Evolutionary conservation across 2,113 vertebrate genomes (phyloP), one percentile per base, ranked within the genome.

Genomic region (Galbula dea): DNA sequence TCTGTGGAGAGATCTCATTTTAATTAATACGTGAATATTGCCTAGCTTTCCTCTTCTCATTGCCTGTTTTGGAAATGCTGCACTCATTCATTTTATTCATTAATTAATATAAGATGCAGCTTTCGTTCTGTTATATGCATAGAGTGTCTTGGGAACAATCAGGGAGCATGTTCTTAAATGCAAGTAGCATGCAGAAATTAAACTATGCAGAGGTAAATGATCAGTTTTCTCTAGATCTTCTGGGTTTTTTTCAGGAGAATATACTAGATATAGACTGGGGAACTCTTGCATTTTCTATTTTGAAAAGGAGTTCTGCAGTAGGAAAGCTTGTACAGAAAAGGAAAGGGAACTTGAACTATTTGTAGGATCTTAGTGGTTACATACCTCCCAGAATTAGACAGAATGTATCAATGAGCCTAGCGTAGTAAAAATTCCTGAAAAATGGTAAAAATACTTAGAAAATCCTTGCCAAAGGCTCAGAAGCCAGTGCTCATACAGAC

Each of bases 21-120:
- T 91, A 89, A 93, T 94, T 83, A 91, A 79, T 92, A 87, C 1
- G 0, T 79, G 83, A 93, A 75, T 65, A 43, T 61, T 88, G 62
- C 45, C 41, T 32, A 49, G 22, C 30, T 88, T 86, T 85, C 73
- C 63, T 83, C 63, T 68, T 63, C 77, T 36, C n/a, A 54, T 24
- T 49, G 57, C 57, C 71, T 63, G 48, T 78, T 90, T 72, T 37
- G 54, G 82, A 88, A 79, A 81, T 37, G 46, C 45, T 67, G 57
- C 23, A 39, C 51, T 90, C 26, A 62, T 66, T 94, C 58, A 65
- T 78, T 54, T 86, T 65, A 89, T 30, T 78, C 72, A 79, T 83
- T 87, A 88, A 83, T 90, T 86, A 78, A 95, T 92, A 89, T 90
- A 94, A 90, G 88, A 87, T 39, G 48, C 37, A 83, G 84, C 32